Base-by-base conservation (phyloP, 1,140 invertebrate species). In the Cephus cinctus region DNA sequence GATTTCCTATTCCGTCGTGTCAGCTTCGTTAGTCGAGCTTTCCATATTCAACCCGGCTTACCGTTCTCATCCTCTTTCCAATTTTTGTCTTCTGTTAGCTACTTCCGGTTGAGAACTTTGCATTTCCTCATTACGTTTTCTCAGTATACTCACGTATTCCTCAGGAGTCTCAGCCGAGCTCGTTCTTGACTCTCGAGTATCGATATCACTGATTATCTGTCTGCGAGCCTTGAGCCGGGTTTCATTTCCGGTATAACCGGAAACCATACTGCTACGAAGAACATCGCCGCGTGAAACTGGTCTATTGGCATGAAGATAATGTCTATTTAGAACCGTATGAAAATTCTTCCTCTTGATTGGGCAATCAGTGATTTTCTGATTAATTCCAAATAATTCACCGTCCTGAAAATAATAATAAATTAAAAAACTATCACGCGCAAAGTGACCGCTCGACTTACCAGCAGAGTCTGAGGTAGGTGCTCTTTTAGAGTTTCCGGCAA, bases 401-500 rank as follows among this genome's bases (percentile, higher is more conserved):
- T 56, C 49, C 54, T 56, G 23, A 3, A 3, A 41, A 19, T 36
- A 25, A 39, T n/a, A n/a, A n/a, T n/a, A n/a, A n/a, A n/a, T n/a
- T n/a, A n/a, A n/a, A n/a, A n/a, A n/a, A n/a, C n/a, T n/a, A n/a
- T n/a, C n/a, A n/a, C n/a, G n/a, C n/a, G n/a, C n/a, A n/a, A n/a
- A n/a, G n/a, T n/a, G n/a, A n/a, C n/a, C n/a, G n/a, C n/a, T n/a
- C n/a, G n/a, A n/a, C n/a, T n/a, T n/a, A n/a, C 88, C 50, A 80
- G 77, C 2, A 92, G 59, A 0, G 87, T 88, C 60, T 89, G 86
- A 0, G 89, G 89, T 54, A 91, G 73, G 51, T 89, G 86, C 39
- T 87, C 81, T 55, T 86, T 81, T 56, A 89, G 75, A 0, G 90
- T 92, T 73, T 92, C 90, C 0, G 89, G 88, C 1, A 92, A 70